Base-by-base conservation (phyloP, 2,888 invertebrate species). In the Marasmarcha lunaedactyla region DNA sequence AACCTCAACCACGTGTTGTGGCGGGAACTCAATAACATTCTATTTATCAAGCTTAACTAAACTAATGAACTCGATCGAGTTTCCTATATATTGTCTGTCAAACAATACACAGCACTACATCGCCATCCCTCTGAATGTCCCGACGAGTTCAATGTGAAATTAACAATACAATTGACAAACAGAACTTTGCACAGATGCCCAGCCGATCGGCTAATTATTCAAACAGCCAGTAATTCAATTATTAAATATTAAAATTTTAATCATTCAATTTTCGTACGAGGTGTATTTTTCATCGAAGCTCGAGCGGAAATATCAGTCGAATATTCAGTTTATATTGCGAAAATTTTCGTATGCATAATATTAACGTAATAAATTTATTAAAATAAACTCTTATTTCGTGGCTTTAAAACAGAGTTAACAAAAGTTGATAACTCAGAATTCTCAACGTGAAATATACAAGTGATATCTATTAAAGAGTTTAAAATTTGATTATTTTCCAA, bases 131-230 rank as follows among this genome's bases (percentile, higher is more conserved):
- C 7, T 3, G 7, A 20, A 20, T 7, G 20, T 20, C 3, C 30
- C 4, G 10, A 30, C 11, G n/a, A 30, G 10, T 30, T 7, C 30
- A 30, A 63, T 61, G 63, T 68, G 55, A 63, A 64, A 69, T 69
- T 65, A 67, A 66, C 60, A 65, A 66, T 61, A 63, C 57, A 59
- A 71, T 64, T 61, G 58, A 62, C 63, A 70, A 69, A 63, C 58
- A 65, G 59, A 59, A 60, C 61, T 63, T 69, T 55, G 60, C 65
- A 60, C 51, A 52, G 41, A 41, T 47, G 54, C 49, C 46, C 58
- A 54, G 57, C 51, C 64, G 12, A 57, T 60, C 56, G 54, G 60
- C 63, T 69, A 67, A 71, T 70, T 70, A 65, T 64, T 63, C 57
- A 64, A 68, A 64, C 59, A 60, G 52, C 46, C 51, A 47, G 53